A percentile compares a stretch with the other conserved stretches of the same genome.
Conservation (phyloP, 2,113 vertebrate genomes). For the Sturnus vulgaris region DNA sequence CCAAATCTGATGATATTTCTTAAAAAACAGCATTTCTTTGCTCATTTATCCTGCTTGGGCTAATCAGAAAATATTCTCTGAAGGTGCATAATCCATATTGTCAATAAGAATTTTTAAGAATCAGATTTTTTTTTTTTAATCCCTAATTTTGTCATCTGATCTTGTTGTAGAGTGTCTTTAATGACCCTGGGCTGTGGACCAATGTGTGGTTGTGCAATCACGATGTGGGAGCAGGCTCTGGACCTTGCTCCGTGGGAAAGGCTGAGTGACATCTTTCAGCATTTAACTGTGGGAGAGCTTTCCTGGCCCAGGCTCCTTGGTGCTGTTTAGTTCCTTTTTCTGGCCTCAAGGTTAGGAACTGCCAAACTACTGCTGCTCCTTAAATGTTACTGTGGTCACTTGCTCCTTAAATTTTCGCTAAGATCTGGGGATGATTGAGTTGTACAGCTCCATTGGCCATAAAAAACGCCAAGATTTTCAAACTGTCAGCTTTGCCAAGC, state of each 20-base stretch:
- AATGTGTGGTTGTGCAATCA: accelerated
- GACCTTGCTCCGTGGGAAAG: not conserved
- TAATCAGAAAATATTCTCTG: not conserved
- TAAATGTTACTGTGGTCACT: not conserved
- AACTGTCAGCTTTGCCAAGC: not conserved
- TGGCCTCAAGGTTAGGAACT: not conserved
- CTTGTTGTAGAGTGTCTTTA: not conserved
- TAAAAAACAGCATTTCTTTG: not conserved
- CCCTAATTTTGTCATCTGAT: not conserved
- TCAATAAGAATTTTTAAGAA: not conserved
- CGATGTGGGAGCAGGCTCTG: not conserved
- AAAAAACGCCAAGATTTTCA: not conserved
- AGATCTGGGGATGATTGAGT: not conserved
- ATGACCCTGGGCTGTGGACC: not conserved
- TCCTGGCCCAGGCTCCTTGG: accelerated
- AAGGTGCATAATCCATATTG: not conserved
- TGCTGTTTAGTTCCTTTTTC: not conserved
- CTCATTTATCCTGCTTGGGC: not conserved
- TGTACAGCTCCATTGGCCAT: too few species aligned
- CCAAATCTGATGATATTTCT: not conserved
- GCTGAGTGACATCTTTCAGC: not conserved
- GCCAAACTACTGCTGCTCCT: not conserved
- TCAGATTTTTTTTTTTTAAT: not conserved
- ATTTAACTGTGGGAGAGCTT: not conserved
- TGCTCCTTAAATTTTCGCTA: not conserved